Evolutionary conservation across 1,140 invertebrate genomes (phyloP).

Genomic region (Micrasema longulum): DNA sequence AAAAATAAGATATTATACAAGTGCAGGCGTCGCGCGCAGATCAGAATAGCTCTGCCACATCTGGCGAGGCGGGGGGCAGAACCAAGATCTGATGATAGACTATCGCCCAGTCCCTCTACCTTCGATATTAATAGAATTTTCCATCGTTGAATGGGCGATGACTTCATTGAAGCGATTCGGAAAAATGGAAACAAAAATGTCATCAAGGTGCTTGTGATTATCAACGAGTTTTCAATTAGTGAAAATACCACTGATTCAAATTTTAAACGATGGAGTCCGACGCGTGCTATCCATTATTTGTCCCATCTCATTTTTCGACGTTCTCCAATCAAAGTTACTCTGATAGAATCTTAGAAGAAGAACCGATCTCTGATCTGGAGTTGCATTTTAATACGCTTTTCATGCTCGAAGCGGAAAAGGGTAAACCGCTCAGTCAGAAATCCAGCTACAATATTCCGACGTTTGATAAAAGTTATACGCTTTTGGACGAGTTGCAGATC

Average conservation of each 20-base stretch:
- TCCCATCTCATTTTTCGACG: conserved; percentile 44
- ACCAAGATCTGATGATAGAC: neutral
- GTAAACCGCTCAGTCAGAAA: conserved; percentile 17
- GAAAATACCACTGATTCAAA: neutral
- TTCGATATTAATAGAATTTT: conserved; percentile 8
- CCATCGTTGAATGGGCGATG: neutral
- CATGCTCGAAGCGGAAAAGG: conserved; percentile 52
- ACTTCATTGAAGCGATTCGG: neutral
- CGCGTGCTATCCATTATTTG: conserved; percentile 44
- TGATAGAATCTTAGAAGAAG: conserved; percentile 37
- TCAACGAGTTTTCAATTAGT: neutral
- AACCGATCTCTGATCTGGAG: conserved; percentile 51
- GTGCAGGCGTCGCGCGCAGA: conserved; percentile 8
- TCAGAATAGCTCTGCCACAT: conserved; percentile 12
- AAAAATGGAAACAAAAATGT: neutral
- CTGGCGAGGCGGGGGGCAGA: conserved; percentile 17
- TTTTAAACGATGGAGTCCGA: conserved; percentile 46
- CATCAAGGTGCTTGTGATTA: neutral
- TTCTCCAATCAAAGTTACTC: conserved; percentile 9
- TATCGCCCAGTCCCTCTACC: neutral
- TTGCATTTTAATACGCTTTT: conserved; percentile 54
- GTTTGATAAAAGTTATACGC: conserved; percentile 22
- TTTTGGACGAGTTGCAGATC: conserved; percentile 28
- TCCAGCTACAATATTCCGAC: conserved; percentile 3
- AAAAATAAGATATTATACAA: conserved; percentile 11